phyloP scores from a whole-genome alignment of 2,888 invertebrate species.

The Perizoma affinitatum region DNA sequence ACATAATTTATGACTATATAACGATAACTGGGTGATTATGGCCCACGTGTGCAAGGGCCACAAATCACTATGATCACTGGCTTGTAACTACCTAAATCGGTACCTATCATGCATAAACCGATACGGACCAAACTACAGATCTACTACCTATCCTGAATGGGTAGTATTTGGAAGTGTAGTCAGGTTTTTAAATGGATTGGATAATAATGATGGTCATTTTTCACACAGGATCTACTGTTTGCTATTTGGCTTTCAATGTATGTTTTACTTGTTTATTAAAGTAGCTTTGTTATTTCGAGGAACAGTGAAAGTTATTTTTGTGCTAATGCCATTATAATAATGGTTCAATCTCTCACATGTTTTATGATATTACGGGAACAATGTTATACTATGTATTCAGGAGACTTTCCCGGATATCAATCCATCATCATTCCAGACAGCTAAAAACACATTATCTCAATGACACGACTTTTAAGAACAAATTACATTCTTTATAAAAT shows the following conservation, averaged over 20 bases:
- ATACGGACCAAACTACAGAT: conserved; percentile 7
- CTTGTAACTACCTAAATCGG: conserved; percentile 27
- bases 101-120: conserved; percentile 11
- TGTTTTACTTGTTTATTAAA: background rate
- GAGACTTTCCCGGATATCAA: conserved; percentile 21
- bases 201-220: no score
- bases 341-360: conserved; percentile 16
- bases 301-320: conserved; percentile 9
- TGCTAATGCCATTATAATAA: conserved; percentile 22
- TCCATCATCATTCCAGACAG: conserved; percentile 25
- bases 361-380: conserved; percentile 7
- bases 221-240: no score
- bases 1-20: conserved; percentile 62
- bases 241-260: no score
- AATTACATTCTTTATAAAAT: conserved; percentile 5
- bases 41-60: conserved; percentile 33
- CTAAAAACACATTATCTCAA: conserved; percentile 23
- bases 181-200: no score
- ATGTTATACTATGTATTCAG: conserved; percentile 21
- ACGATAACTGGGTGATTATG: conserved; percentile 41
- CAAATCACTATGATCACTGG: conserved; percentile 31
- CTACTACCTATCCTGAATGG: background rate
- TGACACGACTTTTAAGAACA: conserved; percentile 2
- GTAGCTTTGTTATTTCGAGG: conserved; percentile 3
- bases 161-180: background rate